Base-by-base conservation (phyloP, 2,113 vertebrate genomes). In the Lepus europaeus region DNA sequence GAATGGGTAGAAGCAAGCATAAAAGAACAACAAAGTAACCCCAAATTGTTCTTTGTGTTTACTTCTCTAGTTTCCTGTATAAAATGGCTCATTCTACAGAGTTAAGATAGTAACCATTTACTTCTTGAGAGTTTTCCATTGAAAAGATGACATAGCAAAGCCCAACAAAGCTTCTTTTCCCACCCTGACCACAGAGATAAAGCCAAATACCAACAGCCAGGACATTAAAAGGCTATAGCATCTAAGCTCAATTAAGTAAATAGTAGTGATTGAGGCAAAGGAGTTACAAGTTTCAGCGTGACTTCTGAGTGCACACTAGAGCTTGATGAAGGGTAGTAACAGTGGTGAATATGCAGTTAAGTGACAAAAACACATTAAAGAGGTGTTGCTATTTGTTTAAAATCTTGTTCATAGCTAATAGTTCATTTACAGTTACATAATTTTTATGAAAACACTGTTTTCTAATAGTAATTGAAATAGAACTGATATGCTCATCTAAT, bases 341-440 rank as follows among this genome's bases (percentile, higher is more conserved):
- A 22, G 85, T 82, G 78, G 66, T 51, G 20, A 92, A 89, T 90
- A 61, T 84, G 23, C 49, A 94, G 36, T 91, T 88, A 76, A n/a
- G 45, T 85, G 61, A 84, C 45, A 95, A 77, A 87, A 92, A 83
- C 53, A 80, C 33, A 92, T 66, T 84, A 90, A 92, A 87, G 39
- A 6, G 31, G 6, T 33, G 31, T 31, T 77, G 20, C 14, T 92
- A n/a, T 95, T 85, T 84, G 36, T 68, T 97, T 90, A 76, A 96
- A 88, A 49, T 76, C 68, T 81, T 84, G 7, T 22, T 87, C 17
- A 72, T 39, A 76, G 61, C 25, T 20, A 78, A 6, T 80, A 78
- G 95, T 87, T 96, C 61, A 80, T 79, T 87, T 53, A 64, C 4
- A 77, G 36, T 69, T 81, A 77, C 0, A 49, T 59, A 63, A 78